Evolutionary conservation across 2,888 invertebrate species (phyloP).

Genomic region (Bedellia somnulentella): DNA sequence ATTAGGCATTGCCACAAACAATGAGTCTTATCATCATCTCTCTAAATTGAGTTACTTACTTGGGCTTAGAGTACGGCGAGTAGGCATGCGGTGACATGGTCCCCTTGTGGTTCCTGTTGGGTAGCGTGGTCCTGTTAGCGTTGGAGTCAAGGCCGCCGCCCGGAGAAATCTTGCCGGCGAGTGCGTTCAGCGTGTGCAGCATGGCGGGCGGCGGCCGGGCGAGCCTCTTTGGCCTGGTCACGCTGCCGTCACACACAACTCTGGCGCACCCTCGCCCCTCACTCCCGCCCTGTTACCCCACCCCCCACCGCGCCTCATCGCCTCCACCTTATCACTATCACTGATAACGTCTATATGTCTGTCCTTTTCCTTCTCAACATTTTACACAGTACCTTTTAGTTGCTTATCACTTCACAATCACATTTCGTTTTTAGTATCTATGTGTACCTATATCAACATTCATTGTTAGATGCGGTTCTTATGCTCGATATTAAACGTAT

Average conservation of each 20-base stretch:
- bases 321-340: constrained; percentile 42
- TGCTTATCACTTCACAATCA: too few species aligned
- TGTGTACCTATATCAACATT: too few species aligned
- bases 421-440: too few species aligned
- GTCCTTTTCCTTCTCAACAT: constrained; percentile 32
- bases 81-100: constrained; percentile 46
- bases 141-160: constrained; percentile 71
- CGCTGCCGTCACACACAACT: constrained; percentile 39
- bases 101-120: constrained; percentile 52
- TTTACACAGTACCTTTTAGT: neutral
- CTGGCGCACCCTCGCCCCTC: constrained; percentile 5
- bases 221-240: constrained; percentile 45
- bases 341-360: constrained; percentile 16
- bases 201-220: constrained; percentile 69
- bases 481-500: too few species aligned
- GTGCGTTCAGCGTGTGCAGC: constrained; percentile 85
- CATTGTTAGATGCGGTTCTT: too few species aligned
- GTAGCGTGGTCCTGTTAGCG: constrained; percentile 65
- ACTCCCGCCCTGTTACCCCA: constrained; percentile 31
- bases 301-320: constrained; percentile 53
- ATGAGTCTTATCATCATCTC: too few species aligned
- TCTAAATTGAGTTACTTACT: constrained; percentile 37
- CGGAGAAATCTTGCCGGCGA: constrained; percentile 89
- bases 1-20: too few species aligned
- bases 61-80: constrained; percentile 53